A percentile compares a stretch with the other conserved stretches of the same genome.
Conservation (phyloP, 2,113 vertebrate species). For the Blennius ocellaris region DNA sequence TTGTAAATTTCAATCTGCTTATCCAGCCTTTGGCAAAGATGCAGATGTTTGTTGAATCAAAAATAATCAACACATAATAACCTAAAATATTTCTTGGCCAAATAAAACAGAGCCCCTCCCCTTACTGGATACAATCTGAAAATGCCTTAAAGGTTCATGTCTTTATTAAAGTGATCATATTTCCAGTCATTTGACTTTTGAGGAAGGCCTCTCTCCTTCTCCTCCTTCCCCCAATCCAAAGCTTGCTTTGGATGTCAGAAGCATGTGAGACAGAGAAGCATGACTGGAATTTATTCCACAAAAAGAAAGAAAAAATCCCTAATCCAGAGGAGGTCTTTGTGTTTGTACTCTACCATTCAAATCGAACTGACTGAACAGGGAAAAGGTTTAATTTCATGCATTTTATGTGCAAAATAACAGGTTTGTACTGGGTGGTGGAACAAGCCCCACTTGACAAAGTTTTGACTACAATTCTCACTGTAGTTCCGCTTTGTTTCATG, state of each 20-base stretch:
- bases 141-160: constrained; percentile 1
- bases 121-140: not conserved
- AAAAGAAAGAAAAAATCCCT: not conserved
- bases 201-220: not conserved
- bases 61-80: not conserved
- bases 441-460: no score
- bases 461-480: no score
- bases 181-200: constrained; percentile 56
- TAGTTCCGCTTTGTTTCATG: no score
- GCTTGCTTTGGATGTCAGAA: constrained; percentile 20
- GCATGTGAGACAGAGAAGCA: constrained; percentile 40
- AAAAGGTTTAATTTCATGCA: no score
- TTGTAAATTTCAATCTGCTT: not conserved
- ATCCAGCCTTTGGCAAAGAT: not conserved
- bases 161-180: constrained; percentile 39
- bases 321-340: not conserved
- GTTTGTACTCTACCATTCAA: not conserved
- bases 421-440: no score
- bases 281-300: not conserved
- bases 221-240: not conserved
- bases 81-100: not conserved
- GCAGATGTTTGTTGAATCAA: not conserved
- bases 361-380: not conserved
- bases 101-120: not conserved
- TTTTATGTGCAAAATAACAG: no score